Conservation (phyloP, 2,797 vertebrate species). For the Xiphophorus birchmanni region DNA sequence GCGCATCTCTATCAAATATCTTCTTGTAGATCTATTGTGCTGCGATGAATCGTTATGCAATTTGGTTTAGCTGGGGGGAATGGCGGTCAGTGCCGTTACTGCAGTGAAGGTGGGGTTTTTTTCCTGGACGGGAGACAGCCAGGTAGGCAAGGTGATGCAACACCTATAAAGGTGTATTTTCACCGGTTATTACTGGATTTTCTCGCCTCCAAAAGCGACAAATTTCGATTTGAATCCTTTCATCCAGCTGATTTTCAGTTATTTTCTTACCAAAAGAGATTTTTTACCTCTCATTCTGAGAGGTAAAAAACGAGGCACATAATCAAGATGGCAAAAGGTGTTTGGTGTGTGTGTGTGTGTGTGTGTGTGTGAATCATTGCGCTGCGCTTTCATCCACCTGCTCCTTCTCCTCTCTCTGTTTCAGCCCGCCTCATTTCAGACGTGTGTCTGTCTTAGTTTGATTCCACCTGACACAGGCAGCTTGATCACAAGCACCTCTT, state of each 20-base stretch:
- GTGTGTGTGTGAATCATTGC: slow-evolving; percentile 23
- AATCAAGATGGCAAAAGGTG: slow-evolving; percentile 68
- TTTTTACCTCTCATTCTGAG: slow-evolving; percentile 12
- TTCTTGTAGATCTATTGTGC: slow-evolving; percentile 65
- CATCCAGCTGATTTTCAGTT: background rate
- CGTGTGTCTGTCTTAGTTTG: slow-evolving; percentile 14
- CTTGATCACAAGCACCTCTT: background rate
- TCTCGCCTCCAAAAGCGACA: accelerated
- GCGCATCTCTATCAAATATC: slow-evolving; percentile 23
- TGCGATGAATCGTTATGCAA: slow-evolving; percentile 59
- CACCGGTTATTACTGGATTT: background rate
- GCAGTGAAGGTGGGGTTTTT: slow-evolving; percentile 82
- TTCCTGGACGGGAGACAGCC: slow-evolving; percentile 72
- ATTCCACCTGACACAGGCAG: background rate
- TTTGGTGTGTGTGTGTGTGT: slow-evolving; percentile 12
- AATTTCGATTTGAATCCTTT: accelerated
- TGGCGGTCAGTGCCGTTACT: slow-evolving; percentile 82
- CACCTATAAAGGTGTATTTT: slow-evolving; percentile 80
- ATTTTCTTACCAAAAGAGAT: background rate
- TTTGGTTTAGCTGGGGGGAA: slow-evolving; percentile 67
- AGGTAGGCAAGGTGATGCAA: slow-evolving; percentile 86
- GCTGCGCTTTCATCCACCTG: slow-evolving; percentile 34
- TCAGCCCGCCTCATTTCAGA: background rate
- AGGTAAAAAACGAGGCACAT: slow-evolving; percentile 32
- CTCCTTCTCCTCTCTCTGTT: slow-evolving; percentile 3